Evolutionary conservation across 2,797 vertebrate genomes (phyloP).

Genomic region (Rhadinocentrus ornatus): DNA sequence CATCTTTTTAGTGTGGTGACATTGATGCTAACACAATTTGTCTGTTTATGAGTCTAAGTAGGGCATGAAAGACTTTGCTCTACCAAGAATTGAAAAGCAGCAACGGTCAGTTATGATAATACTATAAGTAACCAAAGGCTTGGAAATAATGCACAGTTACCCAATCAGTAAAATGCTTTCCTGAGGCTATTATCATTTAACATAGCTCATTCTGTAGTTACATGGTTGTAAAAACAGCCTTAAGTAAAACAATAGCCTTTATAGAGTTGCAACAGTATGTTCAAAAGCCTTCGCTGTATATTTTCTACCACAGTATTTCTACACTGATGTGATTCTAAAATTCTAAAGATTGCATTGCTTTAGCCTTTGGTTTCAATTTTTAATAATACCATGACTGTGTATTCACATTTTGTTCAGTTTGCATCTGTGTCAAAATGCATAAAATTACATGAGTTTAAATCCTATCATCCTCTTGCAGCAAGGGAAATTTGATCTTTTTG

Average conservation of each 20-base stretch:
- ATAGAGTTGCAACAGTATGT: not conserved
- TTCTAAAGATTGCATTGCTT: not conserved
- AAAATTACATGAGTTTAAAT: slow-evolving; percentile 6
- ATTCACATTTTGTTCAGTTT: not conserved
- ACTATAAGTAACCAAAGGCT: slow-evolving; percentile 9
- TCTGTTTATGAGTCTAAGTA: slow-evolving; percentile 75
- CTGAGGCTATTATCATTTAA: not conserved
- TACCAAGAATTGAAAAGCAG: slow-evolving; percentile 36
- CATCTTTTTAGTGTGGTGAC: slow-evolving; percentile 68
- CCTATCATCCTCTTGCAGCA: slow-evolving; percentile 8
- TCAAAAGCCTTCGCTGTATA: not conserved
- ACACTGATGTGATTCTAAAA: not conserved
- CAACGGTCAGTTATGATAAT: slow-evolving; percentile 51
- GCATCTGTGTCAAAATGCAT: slow-evolving; percentile 18
- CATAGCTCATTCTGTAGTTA: not conserved
- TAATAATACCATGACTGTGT: not conserved
- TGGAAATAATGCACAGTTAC: slow-evolving; percentile 13
- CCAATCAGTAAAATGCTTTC: slow-evolving; percentile 30
- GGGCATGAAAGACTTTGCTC: slow-evolving; percentile 70
- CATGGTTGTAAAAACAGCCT: not conserved
- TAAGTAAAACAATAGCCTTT: not conserved
- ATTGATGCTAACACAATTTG: slow-evolving; percentile 78
- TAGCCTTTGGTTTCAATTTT: not conserved
- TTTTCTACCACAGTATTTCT: not conserved
- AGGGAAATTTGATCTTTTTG: not conserved